A percentile compares a stretch with the other conserved stretches of the same genome.
Evolutionary conservation across 2,113 vertebrate species (phyloP).

Genomic region (Hoplias malabaricus): DNA sequence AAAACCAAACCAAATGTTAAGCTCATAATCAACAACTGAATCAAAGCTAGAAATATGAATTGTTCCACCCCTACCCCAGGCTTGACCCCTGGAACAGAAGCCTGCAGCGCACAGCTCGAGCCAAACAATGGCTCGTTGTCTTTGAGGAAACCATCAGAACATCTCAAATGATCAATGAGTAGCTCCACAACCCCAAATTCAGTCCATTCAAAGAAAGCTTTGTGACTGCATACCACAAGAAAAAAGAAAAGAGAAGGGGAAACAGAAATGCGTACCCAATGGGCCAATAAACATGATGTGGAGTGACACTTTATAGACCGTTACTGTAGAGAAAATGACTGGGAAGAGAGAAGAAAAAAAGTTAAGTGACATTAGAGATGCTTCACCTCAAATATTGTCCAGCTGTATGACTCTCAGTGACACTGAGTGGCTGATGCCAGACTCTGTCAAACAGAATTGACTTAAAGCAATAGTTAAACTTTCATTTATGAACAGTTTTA

Average conservation of each 20-base stretch:
- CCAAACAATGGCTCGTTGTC: constrained; percentile 38
- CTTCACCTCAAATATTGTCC: neutral
- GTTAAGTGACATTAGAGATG: neutral
- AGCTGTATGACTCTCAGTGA: neutral
- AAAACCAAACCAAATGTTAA: too few relatives aligned
- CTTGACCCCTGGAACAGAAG: neutral
- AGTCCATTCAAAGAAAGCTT: neutral
- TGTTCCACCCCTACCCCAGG: neutral
- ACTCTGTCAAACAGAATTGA: too few relatives aligned
- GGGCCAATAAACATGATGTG: neutral
- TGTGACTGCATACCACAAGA: neutral
- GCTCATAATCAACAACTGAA: too few relatives aligned
- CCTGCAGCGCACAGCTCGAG: constrained; percentile 11
- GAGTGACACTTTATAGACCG: neutral
- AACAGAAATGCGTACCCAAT: neutral
- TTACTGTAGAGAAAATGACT: neutral
- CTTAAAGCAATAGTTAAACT: too few relatives aligned
- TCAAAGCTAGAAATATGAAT: too few relatives aligned
- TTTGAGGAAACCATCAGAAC: constrained; percentile 1
- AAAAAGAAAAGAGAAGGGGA: neutral
- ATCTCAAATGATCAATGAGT: constrained; percentile 8
- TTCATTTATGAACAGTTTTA: too few relatives aligned
- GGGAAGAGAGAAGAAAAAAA: neutral
- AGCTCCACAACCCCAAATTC: constrained; percentile 6
- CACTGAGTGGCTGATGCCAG: too few relatives aligned